Evolutionary conservation across 2,888 invertebrate genomes (phyloP), one percentile per base, ranked within the genome.

Genomic region (Lasioglossum malachurum): DNA sequence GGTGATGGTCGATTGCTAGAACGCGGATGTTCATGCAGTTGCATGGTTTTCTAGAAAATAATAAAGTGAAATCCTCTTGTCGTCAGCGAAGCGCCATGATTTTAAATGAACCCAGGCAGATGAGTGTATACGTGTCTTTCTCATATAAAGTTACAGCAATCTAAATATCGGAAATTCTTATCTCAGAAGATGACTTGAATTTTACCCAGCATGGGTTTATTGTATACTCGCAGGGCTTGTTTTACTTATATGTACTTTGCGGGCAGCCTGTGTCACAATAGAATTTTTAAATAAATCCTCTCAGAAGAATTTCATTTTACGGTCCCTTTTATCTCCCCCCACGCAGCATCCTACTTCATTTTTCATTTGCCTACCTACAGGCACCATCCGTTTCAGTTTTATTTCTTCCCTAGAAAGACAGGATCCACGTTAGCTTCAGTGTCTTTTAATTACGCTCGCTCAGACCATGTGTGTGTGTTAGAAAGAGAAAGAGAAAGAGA

Each of bases 1-100:
- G 53, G n/a, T 38, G 57, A 73, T 27, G 35, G 27, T 41, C 35
- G 57, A 78, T 86, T 49, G 75, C 60, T 19, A 64, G 31, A 64
- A 8, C 31, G n/a, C 57, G 57, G 12, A 57, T n/a, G 31, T 60
- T 5, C 27, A 2, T 27, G 14, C 5, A 60, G 5, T 60, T 31
- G 35, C 49, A 16, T 35, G 23, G 49, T 41, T 60, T 60, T 60
- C 27, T 60, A 60, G 27, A 60, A 27, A 27, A 27, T 60, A 60
- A 60, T 60, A 60, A 60, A 27, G 12, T 5, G 4, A 60, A 14
- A 14, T 14, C 16, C 46, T 60, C 2, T 27, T 5, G 60, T 60
- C 14, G 14, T 14, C 27, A 14, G 27, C n/a, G 14, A 60, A 60
- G 5, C 60, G 14, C 4, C 60, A 5, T 27, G 2, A 2, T 64